Conservation (phyloP, 2,113 vertebrate genomes). For the Marmota monax region DNA sequence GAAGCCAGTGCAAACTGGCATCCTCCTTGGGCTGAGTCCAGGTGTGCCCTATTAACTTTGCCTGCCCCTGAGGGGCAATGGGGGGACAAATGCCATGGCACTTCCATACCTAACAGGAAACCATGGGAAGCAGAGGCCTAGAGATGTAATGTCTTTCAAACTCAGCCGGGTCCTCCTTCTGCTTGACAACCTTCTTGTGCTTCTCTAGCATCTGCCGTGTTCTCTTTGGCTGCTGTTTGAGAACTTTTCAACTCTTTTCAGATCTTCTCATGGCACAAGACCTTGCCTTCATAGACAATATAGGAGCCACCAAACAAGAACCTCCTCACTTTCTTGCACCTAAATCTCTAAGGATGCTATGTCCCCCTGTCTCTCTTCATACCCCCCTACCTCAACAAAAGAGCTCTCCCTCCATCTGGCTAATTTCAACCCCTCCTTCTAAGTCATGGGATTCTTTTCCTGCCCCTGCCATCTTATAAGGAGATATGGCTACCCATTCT, state of each 20-base stretch:
- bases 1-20: neutral
- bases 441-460: neutral
- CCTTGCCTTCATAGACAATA: neutral
- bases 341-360: neutral
- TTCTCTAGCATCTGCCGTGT: accelerated
- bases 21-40: neutral
- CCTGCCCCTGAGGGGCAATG: accelerated
- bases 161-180: accelerated
- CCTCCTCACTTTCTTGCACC: no score
- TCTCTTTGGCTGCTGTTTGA: no score
- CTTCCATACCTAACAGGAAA: neutral
- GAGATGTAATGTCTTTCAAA: no score
- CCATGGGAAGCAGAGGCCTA: neutral
- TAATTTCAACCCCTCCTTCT: accelerated
- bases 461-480: neutral
- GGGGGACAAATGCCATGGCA: neutral
- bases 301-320: neutral
- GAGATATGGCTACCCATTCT: neutral
- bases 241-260: neutral
- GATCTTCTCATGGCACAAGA: neutral
- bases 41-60: accelerated
- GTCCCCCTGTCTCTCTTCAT: neutral
- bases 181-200: accelerated
- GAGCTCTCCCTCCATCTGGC: accelerated
- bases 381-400: neutral